Base-by-base conservation (phyloP, 2,113 vertebrate genomes). In the Cyanoliseus patagonus region DNA sequence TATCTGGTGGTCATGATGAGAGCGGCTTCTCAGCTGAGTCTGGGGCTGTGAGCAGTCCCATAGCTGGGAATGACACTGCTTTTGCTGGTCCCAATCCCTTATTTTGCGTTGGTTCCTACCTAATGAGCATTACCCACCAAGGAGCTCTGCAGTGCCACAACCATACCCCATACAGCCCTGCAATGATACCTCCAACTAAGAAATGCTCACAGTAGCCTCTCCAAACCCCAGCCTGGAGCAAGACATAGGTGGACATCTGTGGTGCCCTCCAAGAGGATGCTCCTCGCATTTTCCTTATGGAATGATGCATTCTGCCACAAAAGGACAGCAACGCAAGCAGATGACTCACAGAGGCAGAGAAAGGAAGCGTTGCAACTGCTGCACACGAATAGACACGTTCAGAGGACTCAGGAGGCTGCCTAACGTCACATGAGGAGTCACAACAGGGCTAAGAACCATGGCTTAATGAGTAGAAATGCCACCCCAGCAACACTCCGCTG, bases 281-380 rank as follows among this genome's bases (percentile, higher is more conserved):
- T 35, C 24, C 5, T 4, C 4, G 25, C 41, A 2, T 77, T 44
- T 74, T 62, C 72, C 75, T 85, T 23, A 18, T 37, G 23, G 88
- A 83, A 57, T 82, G 81, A 73, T 11, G 53, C 62, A 53, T 89
- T 70, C 81, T 55, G 42, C 67, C 93, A 64, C 84, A 73, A 82
- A 95, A 52, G 62, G 84, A 85, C 63, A 73, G 94, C 93, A 91
- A 27, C 1, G 70, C 89, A 84, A 94, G 91, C 90, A 92, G 95
- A 95, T 94, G 95, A 95, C 47, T 95, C 95, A 95, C 0, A 13
- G 84, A 89, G 89, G 42, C 51, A 64, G 66, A 49, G 78, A 76
- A 92, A 80, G 77, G 86, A 89, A 84, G 49, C 0, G 0, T 3
- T 20, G 57, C 35, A 51, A 69, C 19, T 12, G 82, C 90, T 4